Evolutionary conservation across 2,888 invertebrate species (phyloP), one percentile per base, ranked within the genome.

Genomic region (Tipula confusa): DNA sequence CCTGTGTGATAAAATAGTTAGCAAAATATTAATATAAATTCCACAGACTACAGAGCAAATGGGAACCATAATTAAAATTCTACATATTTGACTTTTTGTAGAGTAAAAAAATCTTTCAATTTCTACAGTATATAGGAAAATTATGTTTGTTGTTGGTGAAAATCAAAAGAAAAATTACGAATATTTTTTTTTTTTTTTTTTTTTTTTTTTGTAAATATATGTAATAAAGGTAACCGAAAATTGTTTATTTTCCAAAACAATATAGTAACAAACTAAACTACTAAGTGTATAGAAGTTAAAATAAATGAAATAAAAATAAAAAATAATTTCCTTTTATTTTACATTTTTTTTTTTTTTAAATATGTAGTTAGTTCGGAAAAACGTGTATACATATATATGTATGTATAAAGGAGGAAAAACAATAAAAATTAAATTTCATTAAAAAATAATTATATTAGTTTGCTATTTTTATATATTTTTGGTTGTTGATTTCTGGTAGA

Each of bases 351-450:
- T n/a, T 64, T 24, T 64, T n/a, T 33, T 0, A 15, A 43, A 43
- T 24, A 33, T 11, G 11, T 33, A 24, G 64, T 64, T 64, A 64
- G 64, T 64, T 64, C 24, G 64, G 64, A 64, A 64, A 43, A 64
- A 64, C 64, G 18, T 64, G 64, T 64, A 11, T 24, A n/a, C 11
- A 11, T 33, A 11, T 33, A 4, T 33, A 33, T 11, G 33, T 33
- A 5, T 9, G 33, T 33, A 33, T 33, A 24, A 24, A 64, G 24
- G n/a, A 64, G 64, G 64, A 24, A 64, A 64, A 64, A 64, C 64
- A 64, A 64, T 64, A 64, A 64, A 64, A 64, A 64, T 64, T 64
- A 64, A 64, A 64, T 64, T 64, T 64, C 64, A 64, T 64, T 64
- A 64, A 64, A 64, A 64, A 64, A 64, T 64, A 64, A 64, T 64